Evolutionary conservation across 2,797 vertebrate genomes (phyloP), one percentile per base, ranked within the genome.

Genomic region (Anguilla megastoma): DNA sequence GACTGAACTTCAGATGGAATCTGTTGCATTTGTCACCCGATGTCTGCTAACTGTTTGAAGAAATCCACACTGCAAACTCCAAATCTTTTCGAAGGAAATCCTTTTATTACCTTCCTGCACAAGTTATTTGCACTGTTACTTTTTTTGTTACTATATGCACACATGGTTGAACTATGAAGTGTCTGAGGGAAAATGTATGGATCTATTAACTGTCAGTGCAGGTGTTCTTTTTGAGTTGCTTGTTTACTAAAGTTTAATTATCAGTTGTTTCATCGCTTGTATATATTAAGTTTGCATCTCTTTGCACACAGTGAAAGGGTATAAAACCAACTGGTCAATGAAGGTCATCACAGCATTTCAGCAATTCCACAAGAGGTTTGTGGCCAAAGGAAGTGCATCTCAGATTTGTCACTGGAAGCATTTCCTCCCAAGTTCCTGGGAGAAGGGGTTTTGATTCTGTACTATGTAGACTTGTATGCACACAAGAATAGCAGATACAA

Each of bases 201-300:
- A 90, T 89, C 85, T 84, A 91, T 88, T 88, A 87, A 86, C 91
- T 91, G 91, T 94, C 96, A 95, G 97, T 97, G 97, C 97, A 98
- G 92, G 93, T 95, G 96, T 97, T 90, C 93, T 90, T 93, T 89
- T 91, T 94, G 94, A 91, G 88, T 95, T 94, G 93, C 94, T 95
- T 92, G 50, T 94, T 94, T 91, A 90, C 94, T 96, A 94, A 94
- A 96, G 94, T 95, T 90, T 58, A 91, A 95, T 45, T 94, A 95
- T 93, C 90, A 93, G 90, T 90, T 91, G 90, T 58, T 87, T 87
- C 90, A 87, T 91, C 84, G 83, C 79, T 86, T 96, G 97, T 98
- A 96, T 95, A 97, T 98, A 97, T 97, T 79, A 96, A 95, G 95
- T 97, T 97, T 97, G 96, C 97, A 96, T 96, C 94, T 96, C 94